Evolutionary conservation across 2,797 vertebrate genomes (phyloP), one percentile per base, ranked within the genome.

Genomic region (Brachyrhaphis roseni): DNA sequence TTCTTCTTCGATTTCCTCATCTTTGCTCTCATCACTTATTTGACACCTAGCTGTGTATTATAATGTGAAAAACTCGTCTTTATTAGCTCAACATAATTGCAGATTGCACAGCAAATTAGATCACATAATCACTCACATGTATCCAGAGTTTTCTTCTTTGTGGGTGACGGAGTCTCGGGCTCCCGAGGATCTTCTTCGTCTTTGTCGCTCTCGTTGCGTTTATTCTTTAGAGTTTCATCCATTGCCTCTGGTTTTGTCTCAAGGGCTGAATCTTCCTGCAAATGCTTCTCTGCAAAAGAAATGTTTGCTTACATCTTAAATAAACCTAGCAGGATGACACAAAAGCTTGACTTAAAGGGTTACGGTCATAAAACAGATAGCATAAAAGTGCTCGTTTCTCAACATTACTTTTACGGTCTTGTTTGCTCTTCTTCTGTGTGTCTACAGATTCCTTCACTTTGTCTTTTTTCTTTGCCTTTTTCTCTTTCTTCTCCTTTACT

Each of bases 21-120:
- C 95, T 86, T 90, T 94, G 72, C 92, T 93, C 20, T 95, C 94
- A 0, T 93, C 94, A 66, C 94, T 95, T 83, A 95, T 94, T 89
- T 95, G 94, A 91, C 93, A 94, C 84, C 91, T 89, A 20, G 90
- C 95, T 96, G 87, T 72, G 6, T 51, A 78, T 47, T 77, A 36
- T 8, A 75, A 79, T 39, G 74, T 15, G 53, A 0, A 26, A 47
- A 15, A 46, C n/a, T 59, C n/a, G 26, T 16, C 31, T 10, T 70
- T 41, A 8, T 8, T 20, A 23, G 7, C 4, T 68, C 46, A 8
- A 39, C 4, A 4, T 26, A 1, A 1, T 23, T 20, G 12, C 36
- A 7, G 20, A 26, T 76, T 5, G 5, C 10, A 7, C 16, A 26
- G 28, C 8, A 5, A 8, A 12, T 2, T 15, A 2, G 5, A 12